Conservation (phyloP, 2,113 vertebrate genomes). For the Sapajus apella region DNA sequence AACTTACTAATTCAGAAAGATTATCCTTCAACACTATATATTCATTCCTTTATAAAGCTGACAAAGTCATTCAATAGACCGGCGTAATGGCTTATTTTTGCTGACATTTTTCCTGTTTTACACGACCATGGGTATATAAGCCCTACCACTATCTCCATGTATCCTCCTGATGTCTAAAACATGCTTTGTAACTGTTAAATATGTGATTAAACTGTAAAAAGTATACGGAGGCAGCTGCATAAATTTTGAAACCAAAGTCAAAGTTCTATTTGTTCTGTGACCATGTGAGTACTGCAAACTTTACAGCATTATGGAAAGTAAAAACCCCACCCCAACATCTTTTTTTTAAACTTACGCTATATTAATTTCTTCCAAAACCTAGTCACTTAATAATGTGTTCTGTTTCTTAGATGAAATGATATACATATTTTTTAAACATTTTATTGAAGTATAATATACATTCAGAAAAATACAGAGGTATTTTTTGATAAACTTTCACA, state of each 20-base stretch:
- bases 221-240: slow-evolving; percentile 3
- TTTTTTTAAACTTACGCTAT: neutral
- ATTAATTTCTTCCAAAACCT: slow-evolving; percentile 18
- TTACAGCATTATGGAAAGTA: neutral
- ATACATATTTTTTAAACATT: neutral
- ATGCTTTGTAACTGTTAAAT: slow-evolving; percentile 28
- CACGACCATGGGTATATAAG: neutral
- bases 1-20: slow-evolving; percentile 40
- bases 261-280: neutral
- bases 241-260: slow-evolving; percentile 4
- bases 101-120: slow-evolving; percentile 27
- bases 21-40: neutral
- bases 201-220: slow-evolving; percentile 55
- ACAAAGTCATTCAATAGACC: neutral
- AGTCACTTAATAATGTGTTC: neutral
- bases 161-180: neutral
- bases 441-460: neutral
- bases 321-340: neutral
- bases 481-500: neutral
- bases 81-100: neutral
- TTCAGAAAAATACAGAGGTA: neutral
- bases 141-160: neutral
- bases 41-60: neutral
- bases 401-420: slow-evolving; percentile 24
- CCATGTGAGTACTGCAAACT: neutral